Evolutionary conservation across 1,140 invertebrate species (phyloP), one percentile per base, ranked within the genome.

Genomic region (Drosophila insularis): DNA sequence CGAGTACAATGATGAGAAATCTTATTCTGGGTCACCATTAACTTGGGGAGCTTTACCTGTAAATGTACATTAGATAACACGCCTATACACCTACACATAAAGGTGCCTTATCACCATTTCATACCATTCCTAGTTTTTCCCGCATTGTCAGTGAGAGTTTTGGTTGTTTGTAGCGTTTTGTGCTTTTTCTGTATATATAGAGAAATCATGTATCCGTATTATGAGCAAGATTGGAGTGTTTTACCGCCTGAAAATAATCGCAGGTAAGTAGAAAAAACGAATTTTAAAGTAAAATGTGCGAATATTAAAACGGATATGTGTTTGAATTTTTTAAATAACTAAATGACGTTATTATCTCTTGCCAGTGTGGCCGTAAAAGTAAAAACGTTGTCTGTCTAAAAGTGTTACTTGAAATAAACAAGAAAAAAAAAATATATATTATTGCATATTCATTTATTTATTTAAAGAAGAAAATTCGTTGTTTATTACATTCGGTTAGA

Each of bases 221-320:
- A 96, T 81, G 96, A 96, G 91, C 93, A 94, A 46, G 95, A 96
- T 91, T 96, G 95, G 95, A 96, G 95, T 92, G 94, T 96, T 78
- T 92, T 97, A 80, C 96, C 96, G 71, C 95, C 95, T 46, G 96
- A 96, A 92, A 94, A 95, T 65, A 97, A 97, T 90, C 93, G 96
- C 94, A 96, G 96, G 96, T 96, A 78, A 59, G 27, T 10, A 62
- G 0, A 35, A 39, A 27, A 4, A 31, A 37, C 4, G 0, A 13
- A 21, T 40, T 13, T 6, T 23, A 40, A 32, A 17, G 13, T 23
- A 23, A 32, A 17, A 8, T n/a, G 11, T 54, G 60, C 27, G 8
- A 21, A 14, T 54, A n/a, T 60, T 21, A 17, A 17, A 11, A 17
- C 13, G 21, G 6, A 4, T 11, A 56, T 31, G 11, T 2, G 6